phyloP scores from a whole-genome alignment of 92 coral and sea anemone genomes.

The Palythoa grandis region DNA sequence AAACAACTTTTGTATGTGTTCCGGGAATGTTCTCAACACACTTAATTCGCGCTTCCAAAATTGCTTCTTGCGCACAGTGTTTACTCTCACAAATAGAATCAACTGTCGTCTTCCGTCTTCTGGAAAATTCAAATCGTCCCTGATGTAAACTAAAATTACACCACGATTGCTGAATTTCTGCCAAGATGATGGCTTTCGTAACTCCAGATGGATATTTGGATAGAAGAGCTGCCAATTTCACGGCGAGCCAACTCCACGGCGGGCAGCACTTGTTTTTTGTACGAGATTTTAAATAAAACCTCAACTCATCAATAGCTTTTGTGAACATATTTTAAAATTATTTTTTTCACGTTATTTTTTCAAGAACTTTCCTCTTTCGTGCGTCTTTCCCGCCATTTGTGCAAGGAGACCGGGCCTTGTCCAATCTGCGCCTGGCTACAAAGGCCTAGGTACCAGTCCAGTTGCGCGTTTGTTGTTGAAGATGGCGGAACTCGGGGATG shows the following conservation, averaged over 20 bases:
- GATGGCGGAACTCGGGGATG: constrained; percentile 60
- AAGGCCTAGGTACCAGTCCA: constrained; percentile 50
- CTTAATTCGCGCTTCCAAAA: constrained; percentile 84
- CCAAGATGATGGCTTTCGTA: constrained; percentile 90
- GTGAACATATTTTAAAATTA: constrained; percentile 55
- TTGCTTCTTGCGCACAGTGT: constrained; percentile 79
- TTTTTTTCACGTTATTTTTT: not conserved
- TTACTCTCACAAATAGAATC: constrained; percentile 77
- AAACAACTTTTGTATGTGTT: constrained; percentile 82
- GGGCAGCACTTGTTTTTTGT: constrained; percentile 80
- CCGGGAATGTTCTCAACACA: constrained; percentile 74
- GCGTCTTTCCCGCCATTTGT: constrained; percentile 26
- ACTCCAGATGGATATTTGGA: constrained; percentile 93
- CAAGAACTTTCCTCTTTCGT: not conserved
- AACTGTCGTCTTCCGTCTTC: constrained; percentile 66
- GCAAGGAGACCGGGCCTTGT: constrained; percentile 25
- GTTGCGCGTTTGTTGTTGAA: constrained; percentile 33
- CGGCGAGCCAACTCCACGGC: constrained; percentile 95
- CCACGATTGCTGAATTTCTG: constrained; percentile 95
- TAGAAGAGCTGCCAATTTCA: constrained; percentile 73
- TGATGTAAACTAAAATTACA: constrained; percentile 72
- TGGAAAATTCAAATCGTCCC: constrained; percentile 72
- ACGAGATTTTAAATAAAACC: constrained; percentile 65
- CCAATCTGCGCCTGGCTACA: constrained; percentile 12
- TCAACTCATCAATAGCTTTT: constrained; percentile 65